Conservation (phyloP, 30 jellyfish, hydroid and myxozoan genomes). For the Chrysaora quinquecirrha region DNA sequence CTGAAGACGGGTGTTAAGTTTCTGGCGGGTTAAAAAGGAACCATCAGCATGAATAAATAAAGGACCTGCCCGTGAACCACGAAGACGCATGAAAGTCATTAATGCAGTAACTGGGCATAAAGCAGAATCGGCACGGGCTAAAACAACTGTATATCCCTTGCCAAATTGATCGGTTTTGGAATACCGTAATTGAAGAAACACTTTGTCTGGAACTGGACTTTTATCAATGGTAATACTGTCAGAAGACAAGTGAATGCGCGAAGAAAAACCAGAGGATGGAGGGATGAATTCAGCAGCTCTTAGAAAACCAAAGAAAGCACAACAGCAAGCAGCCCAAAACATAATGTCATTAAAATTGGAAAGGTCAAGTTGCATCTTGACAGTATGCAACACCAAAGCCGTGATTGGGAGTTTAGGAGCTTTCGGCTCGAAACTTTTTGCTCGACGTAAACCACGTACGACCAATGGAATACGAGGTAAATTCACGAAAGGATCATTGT, state of each 20-base stretch:
- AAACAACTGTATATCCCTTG: not conserved
- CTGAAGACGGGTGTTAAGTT: not conserved
- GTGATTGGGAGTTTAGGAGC: not conserved
- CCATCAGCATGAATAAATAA: not conserved
- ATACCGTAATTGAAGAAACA: not conserved
- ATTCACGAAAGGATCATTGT: not conserved
- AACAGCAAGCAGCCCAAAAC: too few relatives aligned
- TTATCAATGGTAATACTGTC: not conserved
- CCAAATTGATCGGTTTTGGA: slow-evolving; percentile 43
- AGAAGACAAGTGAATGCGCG: not conserved
- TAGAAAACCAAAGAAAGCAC: slow-evolving; percentile 19
- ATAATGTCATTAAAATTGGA: too few relatives aligned
- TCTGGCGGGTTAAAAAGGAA: not conserved
- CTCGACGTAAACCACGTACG: slow-evolving; percentile 1
- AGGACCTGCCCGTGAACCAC: slow-evolving; percentile 10
- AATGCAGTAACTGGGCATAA: slow-evolving; percentile 16
- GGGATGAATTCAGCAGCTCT: slow-evolving; percentile 23
- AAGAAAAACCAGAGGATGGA: not conserved
- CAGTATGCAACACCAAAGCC: too few relatives aligned
- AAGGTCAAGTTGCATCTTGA: too few relatives aligned
- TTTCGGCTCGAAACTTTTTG: not conserved
- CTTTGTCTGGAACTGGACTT: not conserved
- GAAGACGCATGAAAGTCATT: not conserved
- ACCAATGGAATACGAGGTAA: slow-evolving; percentile 2
- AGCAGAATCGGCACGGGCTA: not conserved